These are phyloP conservation scores for Globicephala melas DNA, from an alignment of 2,113 vertebrate species.

Conservation along the genomic window DNA sequence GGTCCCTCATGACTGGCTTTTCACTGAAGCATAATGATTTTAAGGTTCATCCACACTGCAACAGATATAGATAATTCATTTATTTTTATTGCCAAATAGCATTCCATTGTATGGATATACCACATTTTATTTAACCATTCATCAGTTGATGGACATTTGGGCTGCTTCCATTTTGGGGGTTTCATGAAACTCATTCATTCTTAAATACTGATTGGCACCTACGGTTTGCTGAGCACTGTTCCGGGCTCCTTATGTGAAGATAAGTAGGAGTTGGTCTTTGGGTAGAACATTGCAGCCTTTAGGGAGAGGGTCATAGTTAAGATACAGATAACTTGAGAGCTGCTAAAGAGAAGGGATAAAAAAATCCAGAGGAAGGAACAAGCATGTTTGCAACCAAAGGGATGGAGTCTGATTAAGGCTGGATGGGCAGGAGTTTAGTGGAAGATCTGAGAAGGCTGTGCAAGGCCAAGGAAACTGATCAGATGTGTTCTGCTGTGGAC, in stretches of 20 bases:
- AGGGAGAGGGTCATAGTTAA: not conserved
- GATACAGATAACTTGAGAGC: not conserved
- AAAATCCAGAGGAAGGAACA: not conserved
- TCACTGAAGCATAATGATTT: not conserved
- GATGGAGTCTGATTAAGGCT: not conserved
- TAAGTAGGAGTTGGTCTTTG: not conserved
- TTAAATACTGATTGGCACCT: not conserved
- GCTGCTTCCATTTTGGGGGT: not conserved
- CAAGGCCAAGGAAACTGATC: not conserved
- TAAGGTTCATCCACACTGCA: not conserved
- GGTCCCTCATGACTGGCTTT: not conserved
- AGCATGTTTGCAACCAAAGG: not conserved
- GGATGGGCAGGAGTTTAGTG: not conserved
- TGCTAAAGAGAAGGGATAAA: not conserved
- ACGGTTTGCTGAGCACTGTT: not conserved
- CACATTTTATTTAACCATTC: not conserved
- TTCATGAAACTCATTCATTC: not conserved
- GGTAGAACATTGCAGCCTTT: not conserved
- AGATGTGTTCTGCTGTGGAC: no score
- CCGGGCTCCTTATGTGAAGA: no score
- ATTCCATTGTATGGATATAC: not conserved
- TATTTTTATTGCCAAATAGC: not conserved
- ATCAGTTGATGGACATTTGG: not conserved
- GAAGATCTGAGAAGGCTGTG: not conserved
- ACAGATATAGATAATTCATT: not conserved